These are phyloP conservation scores for Synergus japonicus DNA, from an alignment of 2,888 invertebrate genomes.

Conservation along the genomic window DNA sequence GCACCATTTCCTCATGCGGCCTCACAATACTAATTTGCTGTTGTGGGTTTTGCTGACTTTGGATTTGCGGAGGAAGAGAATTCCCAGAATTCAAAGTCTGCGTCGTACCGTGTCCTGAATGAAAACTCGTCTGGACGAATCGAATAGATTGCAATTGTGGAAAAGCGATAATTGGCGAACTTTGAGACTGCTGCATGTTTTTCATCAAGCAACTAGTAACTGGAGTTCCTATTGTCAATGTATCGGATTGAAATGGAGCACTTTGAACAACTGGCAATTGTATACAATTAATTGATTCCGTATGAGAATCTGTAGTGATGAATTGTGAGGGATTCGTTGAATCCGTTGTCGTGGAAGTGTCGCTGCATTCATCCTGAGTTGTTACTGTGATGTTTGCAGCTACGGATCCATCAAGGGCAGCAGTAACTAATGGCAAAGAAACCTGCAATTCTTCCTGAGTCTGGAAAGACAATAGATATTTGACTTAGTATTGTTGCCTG, in stretches of 20 bases:
- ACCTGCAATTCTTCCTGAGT: conserved; percentile 81
- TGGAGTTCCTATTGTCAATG: conserved; percentile 64
- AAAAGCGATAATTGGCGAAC: conserved; percentile 72
- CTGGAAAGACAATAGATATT: conserved; percentile 30
- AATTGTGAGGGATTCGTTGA: conserved; percentile 64
- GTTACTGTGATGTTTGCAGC: conserved; percentile 72
- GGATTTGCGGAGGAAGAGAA: conserved; percentile 58
- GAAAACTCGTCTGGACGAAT: conserved; percentile 73
- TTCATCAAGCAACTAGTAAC: conserved; percentile 71
- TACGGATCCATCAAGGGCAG: conserved; percentile 77
- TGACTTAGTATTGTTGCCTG: neutral
- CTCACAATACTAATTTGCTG: conserved; percentile 65
- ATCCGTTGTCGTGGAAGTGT: conserved; percentile 67
- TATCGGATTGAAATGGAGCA: conserved; percentile 67
- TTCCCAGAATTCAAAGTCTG: conserved; percentile 53
- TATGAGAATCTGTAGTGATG: conserved; percentile 58
- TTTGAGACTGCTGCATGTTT: conserved; percentile 68
- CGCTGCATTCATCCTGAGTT: conserved; percentile 71
- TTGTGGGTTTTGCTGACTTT: conserved; percentile 47
- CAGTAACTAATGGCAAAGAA: conserved; percentile 78
- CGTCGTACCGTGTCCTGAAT: conserved; percentile 59
- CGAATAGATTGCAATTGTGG: conserved; percentile 74
- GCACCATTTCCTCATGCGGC: conserved; percentile 68
- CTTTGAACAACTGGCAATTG: conserved; percentile 70
- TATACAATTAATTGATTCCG: conserved; percentile 69